phyloP scores from a whole-genome alignment of 2,888 invertebrate genomes.

The Metacarcinus magister region DNA sequence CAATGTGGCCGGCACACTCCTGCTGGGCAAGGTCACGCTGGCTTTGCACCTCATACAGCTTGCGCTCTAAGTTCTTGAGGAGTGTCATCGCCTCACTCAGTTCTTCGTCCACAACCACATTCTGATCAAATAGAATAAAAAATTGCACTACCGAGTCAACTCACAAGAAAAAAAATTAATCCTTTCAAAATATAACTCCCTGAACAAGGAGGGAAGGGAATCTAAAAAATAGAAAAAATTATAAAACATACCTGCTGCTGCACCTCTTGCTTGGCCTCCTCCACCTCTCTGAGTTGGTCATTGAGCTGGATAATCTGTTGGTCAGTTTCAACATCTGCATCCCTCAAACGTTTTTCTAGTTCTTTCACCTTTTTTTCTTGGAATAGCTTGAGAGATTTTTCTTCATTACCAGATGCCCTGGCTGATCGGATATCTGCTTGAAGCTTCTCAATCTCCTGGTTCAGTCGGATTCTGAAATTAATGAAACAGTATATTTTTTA shows the following conservation, averaged over 20 bases:
- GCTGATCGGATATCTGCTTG: conserved; percentile 86
- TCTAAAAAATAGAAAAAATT: background rate
- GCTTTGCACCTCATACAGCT: conserved; percentile 83
- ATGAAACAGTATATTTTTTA: background rate
- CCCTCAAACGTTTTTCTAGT: conserved; percentile 82
- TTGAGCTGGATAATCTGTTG: conserved; percentile 84
- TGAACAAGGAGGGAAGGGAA: background rate
- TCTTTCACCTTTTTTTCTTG: conserved; percentile 85
- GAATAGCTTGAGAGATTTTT: conserved; percentile 87
- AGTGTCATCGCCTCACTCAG: conserved; percentile 56
- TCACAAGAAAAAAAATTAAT: background rate
- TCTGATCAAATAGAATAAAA: conserved; percentile 55
- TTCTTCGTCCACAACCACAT: conserved; percentile 74
- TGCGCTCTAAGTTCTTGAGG: conserved; percentile 71
- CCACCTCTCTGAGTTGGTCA: conserved; percentile 66
- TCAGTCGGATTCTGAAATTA: conserved; percentile 83
- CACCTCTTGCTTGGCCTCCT: conserved; percentile 84
- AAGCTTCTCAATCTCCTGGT: conserved; percentile 86
- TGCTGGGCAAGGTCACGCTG: conserved; percentile 87
- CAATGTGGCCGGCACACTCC: conserved; percentile 87
- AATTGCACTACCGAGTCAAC: background rate
- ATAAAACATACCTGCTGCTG: conserved; percentile 84
- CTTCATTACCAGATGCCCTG: conserved; percentile 86
- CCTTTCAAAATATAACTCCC: background rate
- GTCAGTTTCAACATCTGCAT: conserved; percentile 84